These are phyloP conservation scores for Austrofundulus limnaeus DNA, from an alignment of 2,113 vertebrate species.

Conservation along the genomic window DNA sequence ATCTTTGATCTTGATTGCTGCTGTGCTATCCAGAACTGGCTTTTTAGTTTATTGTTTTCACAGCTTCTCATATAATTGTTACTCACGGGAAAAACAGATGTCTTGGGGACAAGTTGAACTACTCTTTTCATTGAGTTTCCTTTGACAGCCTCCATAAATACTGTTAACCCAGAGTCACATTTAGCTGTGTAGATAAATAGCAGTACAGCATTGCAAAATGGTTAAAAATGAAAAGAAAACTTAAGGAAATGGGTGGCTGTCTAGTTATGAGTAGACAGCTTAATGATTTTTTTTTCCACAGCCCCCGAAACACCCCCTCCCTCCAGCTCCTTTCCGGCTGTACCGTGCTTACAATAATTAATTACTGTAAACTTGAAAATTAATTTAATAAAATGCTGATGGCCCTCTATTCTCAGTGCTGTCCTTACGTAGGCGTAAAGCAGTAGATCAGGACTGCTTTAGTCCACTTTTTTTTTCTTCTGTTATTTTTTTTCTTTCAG, in stretches of 20 bases:
- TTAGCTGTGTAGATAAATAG: not conserved
- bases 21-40: not conserved
- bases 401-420: constrained; percentile 23
- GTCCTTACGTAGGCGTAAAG: constrained; percentile 23
- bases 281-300: not conserved
- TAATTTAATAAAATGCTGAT: constrained; percentile 38
- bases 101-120: not conserved
- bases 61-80: constrained; percentile 9
- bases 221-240: not conserved
- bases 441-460: constrained; percentile 18
- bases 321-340: not conserved
- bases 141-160: not conserved
- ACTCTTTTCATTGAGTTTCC: not conserved
- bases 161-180: not conserved
- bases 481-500: not conserved
- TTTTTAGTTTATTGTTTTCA: constrained; percentile 18
- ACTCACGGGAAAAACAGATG: not conserved
- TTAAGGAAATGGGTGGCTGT: not conserved
- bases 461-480: not conserved
- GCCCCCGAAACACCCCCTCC: not conserved
- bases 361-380: constrained; percentile 41
- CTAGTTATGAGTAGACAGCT: constrained; percentile 20
- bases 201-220: too few species aligned
- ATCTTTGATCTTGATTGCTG: constrained; percentile 18
- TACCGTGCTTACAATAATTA: constrained; percentile 17